A percentile compares a stretch with the other conserved stretches of the same genome.
phyloP scores from a whole-genome alignment of 2,888 invertebrate genomes.

The Spodoptera picta region DNA sequence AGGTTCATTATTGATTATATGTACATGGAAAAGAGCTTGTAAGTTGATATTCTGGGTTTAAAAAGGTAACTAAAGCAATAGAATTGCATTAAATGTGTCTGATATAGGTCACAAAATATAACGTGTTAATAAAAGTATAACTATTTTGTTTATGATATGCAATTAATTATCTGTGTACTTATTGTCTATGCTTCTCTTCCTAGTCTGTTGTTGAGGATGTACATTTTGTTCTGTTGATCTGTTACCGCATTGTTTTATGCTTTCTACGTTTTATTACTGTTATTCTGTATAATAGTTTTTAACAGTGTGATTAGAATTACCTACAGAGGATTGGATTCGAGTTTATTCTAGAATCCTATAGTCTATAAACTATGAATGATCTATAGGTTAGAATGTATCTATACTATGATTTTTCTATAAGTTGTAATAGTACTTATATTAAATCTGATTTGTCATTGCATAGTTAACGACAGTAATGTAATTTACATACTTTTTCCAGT shows the following conservation, averaged over 20 bases:
- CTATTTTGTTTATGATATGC: constrained; percentile 37
- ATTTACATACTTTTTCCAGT: no score
- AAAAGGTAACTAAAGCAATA: no score
- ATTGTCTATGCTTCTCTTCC: constrained; percentile 47
- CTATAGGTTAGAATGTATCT: no score
- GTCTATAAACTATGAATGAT: no score
- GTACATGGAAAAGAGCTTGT: no score
- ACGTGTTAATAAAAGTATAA: constrained; percentile 13
- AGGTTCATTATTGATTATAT: neutral
- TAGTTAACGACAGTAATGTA: no score
- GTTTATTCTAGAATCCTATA: no score
- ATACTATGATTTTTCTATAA: no score
- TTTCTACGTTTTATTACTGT: constrained; percentile 45
- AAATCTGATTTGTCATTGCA: no score
- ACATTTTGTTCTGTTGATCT: constrained; percentile 53
- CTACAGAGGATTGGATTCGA: neutral
- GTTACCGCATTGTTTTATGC: constrained; percentile 33
- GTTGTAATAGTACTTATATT: no score
- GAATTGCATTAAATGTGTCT: no score
- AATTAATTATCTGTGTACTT: constrained; percentile 52
- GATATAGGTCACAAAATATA: constrained; percentile 28
- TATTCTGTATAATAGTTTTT: constrained; percentile 30
- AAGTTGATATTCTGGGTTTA: no score
- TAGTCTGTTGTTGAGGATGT: constrained; percentile 52
- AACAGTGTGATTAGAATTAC: constrained; percentile 19